Evolutionary conservation across 2,797 vertebrate genomes (phyloP).

Genomic region (Columba guinea): DNA sequence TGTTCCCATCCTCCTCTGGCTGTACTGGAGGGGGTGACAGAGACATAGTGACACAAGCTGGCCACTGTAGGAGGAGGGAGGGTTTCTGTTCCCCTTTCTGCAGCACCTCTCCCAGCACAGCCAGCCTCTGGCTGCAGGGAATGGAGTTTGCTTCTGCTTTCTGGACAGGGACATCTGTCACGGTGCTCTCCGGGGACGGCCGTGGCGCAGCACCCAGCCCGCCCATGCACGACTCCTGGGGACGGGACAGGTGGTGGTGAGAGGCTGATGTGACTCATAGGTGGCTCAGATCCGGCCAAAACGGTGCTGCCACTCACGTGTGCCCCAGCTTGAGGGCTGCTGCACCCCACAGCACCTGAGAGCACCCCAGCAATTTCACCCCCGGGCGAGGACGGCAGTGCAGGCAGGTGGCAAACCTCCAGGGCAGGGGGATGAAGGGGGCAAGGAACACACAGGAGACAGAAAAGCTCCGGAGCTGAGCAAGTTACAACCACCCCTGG

Average conservation of each 20-base stretch:
- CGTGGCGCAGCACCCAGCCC: neutral
- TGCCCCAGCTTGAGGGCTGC: neutral
- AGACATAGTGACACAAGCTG: accelerated
- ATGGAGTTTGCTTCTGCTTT: constrained; percentile 45
- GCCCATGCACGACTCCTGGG: accelerated
- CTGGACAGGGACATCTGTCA: neutral
- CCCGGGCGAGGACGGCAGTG: accelerated
- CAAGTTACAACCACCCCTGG: constrained; percentile 50
- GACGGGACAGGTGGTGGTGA: neutral
- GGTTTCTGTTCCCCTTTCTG: constrained; percentile 58
- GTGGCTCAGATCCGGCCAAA: neutral
- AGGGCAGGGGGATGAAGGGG: constrained; percentile 11
- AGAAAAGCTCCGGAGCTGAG: constrained; percentile 21
- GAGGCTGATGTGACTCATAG: neutral
- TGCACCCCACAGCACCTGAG: neutral
- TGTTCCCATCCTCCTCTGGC: neutral
- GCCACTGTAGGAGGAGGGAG: neutral
- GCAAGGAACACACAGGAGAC: neutral
- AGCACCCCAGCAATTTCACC: neutral
- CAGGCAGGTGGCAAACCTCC: neutral
- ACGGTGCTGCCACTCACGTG: accelerated
- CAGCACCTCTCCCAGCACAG: neutral
- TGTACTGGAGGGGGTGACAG: accelerated
- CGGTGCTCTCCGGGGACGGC: accelerated
- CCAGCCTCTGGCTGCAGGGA: neutral